Evolutionary conservation across 2,888 invertebrate species (phyloP).

Genomic region (Petrolisthes manimaculis): DNA sequence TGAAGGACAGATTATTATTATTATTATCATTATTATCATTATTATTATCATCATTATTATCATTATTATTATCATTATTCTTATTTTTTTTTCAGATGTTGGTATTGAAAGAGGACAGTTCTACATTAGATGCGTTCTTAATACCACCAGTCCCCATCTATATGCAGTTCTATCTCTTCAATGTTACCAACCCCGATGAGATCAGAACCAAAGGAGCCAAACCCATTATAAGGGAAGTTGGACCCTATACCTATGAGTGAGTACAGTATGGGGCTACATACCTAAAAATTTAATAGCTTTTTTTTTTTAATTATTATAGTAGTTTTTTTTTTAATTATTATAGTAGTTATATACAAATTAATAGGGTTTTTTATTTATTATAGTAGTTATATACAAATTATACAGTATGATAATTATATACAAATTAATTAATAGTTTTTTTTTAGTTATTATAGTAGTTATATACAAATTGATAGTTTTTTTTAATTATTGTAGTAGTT

Average conservation of each 20-base stretch:
- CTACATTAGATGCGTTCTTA: constrained; percentile 35
- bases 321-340: neutral
- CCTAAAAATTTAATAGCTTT: no score
- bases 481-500: no score
- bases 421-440: no score
- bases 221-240: constrained; percentile 82
- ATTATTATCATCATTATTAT: neutral
- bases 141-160: constrained; percentile 56
- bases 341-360: no score
- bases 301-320: neutral
- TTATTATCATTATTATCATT: neutral
- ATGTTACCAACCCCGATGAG: constrained; percentile 84
- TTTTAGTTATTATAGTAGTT: no score
- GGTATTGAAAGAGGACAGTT: constrained; percentile 26
- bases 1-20: neutral
- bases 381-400: no score
- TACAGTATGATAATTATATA: no score
- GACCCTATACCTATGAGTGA: constrained; percentile 80
- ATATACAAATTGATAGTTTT: no score
- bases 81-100: constrained; percentile 38
- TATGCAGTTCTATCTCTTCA: constrained; percentile 73
- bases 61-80: neutral
- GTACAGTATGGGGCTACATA: no score
- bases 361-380: no score
- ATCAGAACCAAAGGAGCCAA: constrained; percentile 74